Percentiles rank a stretch among this genome's conserved stretches.
Evolutionary conservation across 2,797 vertebrate genomes (phyloP).

Genomic region (Syngnathus acus): DNA sequence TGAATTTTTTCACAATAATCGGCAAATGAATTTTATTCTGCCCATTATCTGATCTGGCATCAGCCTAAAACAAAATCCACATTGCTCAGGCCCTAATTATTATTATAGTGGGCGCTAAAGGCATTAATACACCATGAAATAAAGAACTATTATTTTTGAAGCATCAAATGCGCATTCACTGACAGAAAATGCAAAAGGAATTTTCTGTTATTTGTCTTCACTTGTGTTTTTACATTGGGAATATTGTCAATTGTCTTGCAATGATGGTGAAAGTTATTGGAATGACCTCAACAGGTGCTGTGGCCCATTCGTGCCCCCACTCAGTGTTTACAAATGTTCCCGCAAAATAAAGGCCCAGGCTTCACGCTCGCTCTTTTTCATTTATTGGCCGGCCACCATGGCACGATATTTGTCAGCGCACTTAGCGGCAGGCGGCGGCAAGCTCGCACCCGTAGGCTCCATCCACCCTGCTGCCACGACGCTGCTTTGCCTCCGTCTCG

Average conservation of each 20-base stretch:
- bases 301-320: not conserved
- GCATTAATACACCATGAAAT: too few species aligned
- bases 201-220: too few species aligned
- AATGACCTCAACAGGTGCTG: slow-evolving; percentile 50
- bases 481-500: slow-evolving; percentile 5
- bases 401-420: slow-evolving; percentile 60
- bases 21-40: too few species aligned
- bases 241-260: not conserved
- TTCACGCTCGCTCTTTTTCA: slow-evolving; percentile 36
- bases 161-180: too few species aligned
- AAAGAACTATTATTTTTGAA: too few species aligned
- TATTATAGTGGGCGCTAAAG: too few species aligned
- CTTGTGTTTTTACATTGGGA: too few species aligned
- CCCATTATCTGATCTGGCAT: too few species aligned
- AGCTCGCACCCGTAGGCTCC: slow-evolving; percentile 37
- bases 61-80: too few species aligned
- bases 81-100: too few species aligned
- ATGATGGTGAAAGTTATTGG: slow-evolving; percentile 28
- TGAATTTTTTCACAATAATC: too few species aligned
- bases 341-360: slow-evolving; percentile 4
- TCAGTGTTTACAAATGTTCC: not conserved
- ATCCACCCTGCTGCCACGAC: slow-evolving; percentile 13
- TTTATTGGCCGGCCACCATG: slow-evolving; percentile 57
- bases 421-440: slow-evolving; percentile 58
- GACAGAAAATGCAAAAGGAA: too few species aligned